These are phyloP conservation scores for Sorex maritimensis DNA, from an alignment of 2,797 vertebrate species.

Conservation along the genomic window DNA sequence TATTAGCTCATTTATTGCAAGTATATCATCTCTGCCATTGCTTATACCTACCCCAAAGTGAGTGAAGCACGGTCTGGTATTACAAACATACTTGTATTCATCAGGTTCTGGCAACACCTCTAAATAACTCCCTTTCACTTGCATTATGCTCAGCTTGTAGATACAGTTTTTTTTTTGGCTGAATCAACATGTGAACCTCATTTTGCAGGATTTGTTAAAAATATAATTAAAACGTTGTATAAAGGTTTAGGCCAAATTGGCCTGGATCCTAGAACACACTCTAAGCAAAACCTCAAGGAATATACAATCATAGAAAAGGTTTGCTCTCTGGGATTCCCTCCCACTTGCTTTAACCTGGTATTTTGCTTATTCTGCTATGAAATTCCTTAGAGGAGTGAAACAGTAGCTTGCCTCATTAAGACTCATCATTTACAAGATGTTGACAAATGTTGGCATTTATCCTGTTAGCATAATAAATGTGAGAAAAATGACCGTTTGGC, in stretches of 20 bases:
- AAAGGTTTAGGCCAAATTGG: slow-evolving; percentile 89
- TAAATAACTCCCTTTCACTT: slow-evolving; percentile 59
- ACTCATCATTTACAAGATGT: slow-evolving; percentile 93
- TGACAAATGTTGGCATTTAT: slow-evolving; percentile 93
- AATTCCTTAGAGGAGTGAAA: slow-evolving; percentile 91
- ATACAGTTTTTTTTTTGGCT: slow-evolving; percentile 77
- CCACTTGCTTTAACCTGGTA: slow-evolving; percentile 90
- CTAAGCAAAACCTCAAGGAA: slow-evolving; percentile 91
- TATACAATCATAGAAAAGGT: slow-evolving; percentile 87
- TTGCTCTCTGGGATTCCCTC: slow-evolving; percentile 88
- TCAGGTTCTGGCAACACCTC: slow-evolving; percentile 67
- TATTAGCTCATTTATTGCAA: slow-evolving; percentile 6
- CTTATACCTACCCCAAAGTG: not conserved
- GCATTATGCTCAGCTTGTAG: slow-evolving; percentile 70
- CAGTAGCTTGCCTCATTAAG: slow-evolving; percentile 92
- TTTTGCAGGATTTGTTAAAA: slow-evolving; percentile 91
- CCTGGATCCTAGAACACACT: slow-evolving; percentile 90
- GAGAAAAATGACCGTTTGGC: slow-evolving; percentile 93
- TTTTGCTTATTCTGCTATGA: slow-evolving; percentile 91
- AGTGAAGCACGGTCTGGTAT: not conserved
- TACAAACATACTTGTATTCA: slow-evolving; percentile 40
- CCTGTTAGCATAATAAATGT: slow-evolving; percentile 92
- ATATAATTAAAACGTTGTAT: slow-evolving; percentile 90
- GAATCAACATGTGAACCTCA: slow-evolving; percentile 87
- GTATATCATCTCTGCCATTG: not conserved